A percentile compares a stretch with the other conserved stretches of the same genome.
Conservation (phyloP, 2,797 vertebrate genomes). For the Thunnus albacares region DNA sequence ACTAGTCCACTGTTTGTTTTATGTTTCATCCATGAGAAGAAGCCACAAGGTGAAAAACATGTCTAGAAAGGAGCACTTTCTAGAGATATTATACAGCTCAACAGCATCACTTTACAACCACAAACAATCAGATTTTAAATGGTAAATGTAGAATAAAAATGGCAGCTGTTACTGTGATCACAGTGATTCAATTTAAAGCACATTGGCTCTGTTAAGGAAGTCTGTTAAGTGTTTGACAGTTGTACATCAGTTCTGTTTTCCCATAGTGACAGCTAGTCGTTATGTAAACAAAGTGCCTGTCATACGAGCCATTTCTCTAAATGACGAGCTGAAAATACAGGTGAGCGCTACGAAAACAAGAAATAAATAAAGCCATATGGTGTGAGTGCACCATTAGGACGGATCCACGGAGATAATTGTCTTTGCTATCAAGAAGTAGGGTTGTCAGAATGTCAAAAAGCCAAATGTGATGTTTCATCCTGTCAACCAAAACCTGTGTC, state of each 20-base stretch:
- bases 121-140: constrained; percentile 9
- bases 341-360: not conserved
- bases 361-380: not conserved
- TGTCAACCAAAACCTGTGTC: constrained; percentile 69
- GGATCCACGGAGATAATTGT: constrained; percentile 8
- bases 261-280: constrained; percentile 1
- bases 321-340: constrained; percentile 11
- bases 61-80: not conserved
- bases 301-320: constrained; percentile 7
- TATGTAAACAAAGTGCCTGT: constrained; percentile 4
- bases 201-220: not conserved
- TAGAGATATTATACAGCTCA: too few relatives aligned
- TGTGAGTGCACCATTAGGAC: not conserved
- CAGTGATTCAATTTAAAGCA: not conserved
- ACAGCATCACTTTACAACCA: not conserved
- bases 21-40: not conserved
- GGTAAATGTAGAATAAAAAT: not conserved
- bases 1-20: not conserved
- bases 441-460: constrained; percentile 71
- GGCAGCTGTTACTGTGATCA: not conserved
- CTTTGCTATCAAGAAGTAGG: constrained; percentile 26
- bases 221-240: constrained; percentile 21
- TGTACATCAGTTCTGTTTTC: constrained; percentile 1
- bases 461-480: constrained; percentile 59
- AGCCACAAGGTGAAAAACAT: not conserved